These are phyloP conservation scores for Lagopus muta DNA, from an alignment of 2,113 vertebrate genomes.

Conservation along the genomic window DNA sequence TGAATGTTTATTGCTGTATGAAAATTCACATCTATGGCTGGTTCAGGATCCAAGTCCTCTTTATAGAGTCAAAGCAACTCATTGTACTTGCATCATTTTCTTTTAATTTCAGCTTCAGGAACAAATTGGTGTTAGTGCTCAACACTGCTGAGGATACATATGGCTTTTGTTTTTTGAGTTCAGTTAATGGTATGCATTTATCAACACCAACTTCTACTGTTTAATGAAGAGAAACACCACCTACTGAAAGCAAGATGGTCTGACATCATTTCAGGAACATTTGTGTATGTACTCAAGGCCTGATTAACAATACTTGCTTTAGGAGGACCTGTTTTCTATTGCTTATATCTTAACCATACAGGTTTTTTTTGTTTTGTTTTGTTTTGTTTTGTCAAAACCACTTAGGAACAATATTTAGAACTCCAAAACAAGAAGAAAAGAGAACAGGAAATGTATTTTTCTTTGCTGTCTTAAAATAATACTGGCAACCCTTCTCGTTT, in stretches of 20 bases:
- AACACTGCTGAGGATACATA: background rate
- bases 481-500: background rate
- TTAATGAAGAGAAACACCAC: background rate
- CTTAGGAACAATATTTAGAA: background rate
- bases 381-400: background rate
- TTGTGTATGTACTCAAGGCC: background rate
- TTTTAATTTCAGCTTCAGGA: background rate
- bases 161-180: background rate
- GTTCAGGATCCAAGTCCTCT: fast-evolving
- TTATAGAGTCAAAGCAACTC: background rate
- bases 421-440: background rate
- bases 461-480: background rate
- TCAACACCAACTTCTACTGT: background rate
- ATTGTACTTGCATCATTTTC: background rate
- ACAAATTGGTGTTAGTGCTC: background rate
- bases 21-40: background rate
- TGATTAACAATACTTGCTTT: background rate
- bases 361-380: no score
- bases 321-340: background rate
- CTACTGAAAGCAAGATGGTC: background rate
- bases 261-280: background rate
- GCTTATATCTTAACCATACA: background rate
- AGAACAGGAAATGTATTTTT: background rate
- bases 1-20: fast-evolving
- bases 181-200: background rate